phyloP scores from a whole-genome alignment of 2,113 vertebrate genomes.

The Pollachius pollachius region DNA sequence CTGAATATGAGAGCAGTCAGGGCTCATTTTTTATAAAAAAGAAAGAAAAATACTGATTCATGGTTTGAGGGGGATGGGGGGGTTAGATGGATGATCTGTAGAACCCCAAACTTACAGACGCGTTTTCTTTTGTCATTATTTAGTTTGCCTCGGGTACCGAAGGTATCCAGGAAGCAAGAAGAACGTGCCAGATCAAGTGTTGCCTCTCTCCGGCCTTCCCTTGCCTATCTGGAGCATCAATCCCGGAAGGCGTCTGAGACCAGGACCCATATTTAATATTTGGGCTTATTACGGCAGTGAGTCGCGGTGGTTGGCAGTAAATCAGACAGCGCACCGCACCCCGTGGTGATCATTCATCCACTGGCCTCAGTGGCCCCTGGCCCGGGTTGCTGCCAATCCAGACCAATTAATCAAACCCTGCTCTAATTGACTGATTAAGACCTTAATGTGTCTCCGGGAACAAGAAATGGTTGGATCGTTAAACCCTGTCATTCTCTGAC shows the following conservation, averaged over 20 bases:
- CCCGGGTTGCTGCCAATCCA: conserved; percentile 49
- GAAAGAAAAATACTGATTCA: too few species aligned
- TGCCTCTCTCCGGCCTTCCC: background rate
- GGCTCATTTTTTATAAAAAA: too few species aligned
- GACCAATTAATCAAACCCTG: conserved; percentile 53
- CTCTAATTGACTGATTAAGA: conserved; percentile 66
- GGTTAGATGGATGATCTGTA: too few species aligned
- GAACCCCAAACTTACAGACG: too few species aligned
- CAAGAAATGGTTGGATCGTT: conserved; percentile 57
- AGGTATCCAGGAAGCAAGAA: too few species aligned
- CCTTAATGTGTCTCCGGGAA: conserved; percentile 30
- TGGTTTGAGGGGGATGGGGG: too few species aligned
- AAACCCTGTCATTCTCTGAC: conserved; percentile 40
- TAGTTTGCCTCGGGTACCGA: too few species aligned
- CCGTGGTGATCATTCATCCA: conserved; percentile 54
- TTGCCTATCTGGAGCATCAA: conserved; percentile 5
- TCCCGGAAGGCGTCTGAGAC: conserved; percentile 11
- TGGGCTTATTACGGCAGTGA: conserved; percentile 46
- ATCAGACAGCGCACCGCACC: conserved; percentile 31
- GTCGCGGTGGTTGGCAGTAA: conserved; percentile 43
- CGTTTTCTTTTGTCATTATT: too few species aligned
- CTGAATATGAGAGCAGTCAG: too few species aligned
- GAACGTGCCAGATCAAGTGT: too few species aligned
- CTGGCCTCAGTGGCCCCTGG: conserved; percentile 53
- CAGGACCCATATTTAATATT: conserved; percentile 34